Percentiles rank a stretch among this genome's conserved stretches.
These are phyloP conservation scores for Thumatha senex DNA, from an alignment of 2,888 invertebrate species.

Conservation along the genomic window DNA sequence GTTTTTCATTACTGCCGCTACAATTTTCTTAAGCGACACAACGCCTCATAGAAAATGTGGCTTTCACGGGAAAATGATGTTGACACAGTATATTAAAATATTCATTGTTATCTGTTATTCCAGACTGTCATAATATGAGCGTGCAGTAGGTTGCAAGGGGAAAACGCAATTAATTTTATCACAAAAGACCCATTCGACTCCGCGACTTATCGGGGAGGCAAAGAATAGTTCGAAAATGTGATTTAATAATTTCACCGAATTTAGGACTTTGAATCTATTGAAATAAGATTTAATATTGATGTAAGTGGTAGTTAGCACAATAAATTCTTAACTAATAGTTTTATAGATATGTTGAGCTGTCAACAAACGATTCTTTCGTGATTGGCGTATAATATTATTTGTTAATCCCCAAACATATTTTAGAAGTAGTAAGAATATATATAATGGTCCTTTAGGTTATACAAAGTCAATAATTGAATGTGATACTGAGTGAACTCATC, in stretches of 20 bases:
- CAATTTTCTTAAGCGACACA: not conserved
- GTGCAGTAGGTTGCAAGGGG: constrained; percentile 55
- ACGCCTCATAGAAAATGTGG: constrained; percentile 1
- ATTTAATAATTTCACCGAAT: constrained; percentile 30
- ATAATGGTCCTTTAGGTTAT: too few species aligned
- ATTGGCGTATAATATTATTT: constrained; percentile 14
- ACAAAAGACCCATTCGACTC: constrained; percentile 61
- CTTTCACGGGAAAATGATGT: constrained; percentile 13
- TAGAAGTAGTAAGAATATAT: not conserved
- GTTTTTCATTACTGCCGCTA: too few species aligned
- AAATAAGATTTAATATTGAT: constrained; percentile 13
- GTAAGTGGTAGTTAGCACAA: not conserved
- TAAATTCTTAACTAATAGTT: constrained; percentile 16
- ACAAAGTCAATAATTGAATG: too few species aligned
- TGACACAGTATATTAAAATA: constrained; percentile 13
- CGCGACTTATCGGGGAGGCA: constrained; percentile 36
- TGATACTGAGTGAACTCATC: too few species aligned
- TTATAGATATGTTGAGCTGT: constrained; percentile 18
- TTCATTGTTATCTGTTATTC: constrained; percentile 32
- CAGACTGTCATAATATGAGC: constrained; percentile 41
- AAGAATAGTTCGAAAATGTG: constrained; percentile 45
- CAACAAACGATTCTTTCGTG: constrained; percentile 9
- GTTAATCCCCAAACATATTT: not conserved
- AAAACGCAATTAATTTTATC: constrained; percentile 76
- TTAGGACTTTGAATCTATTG: constrained; percentile 10